Percentiles rank a stretch among this genome's conserved stretches.
Evolutionary conservation across 2,888 invertebrate genomes (phyloP).

Genomic region (Ganaspis brasiliensis): DNA sequence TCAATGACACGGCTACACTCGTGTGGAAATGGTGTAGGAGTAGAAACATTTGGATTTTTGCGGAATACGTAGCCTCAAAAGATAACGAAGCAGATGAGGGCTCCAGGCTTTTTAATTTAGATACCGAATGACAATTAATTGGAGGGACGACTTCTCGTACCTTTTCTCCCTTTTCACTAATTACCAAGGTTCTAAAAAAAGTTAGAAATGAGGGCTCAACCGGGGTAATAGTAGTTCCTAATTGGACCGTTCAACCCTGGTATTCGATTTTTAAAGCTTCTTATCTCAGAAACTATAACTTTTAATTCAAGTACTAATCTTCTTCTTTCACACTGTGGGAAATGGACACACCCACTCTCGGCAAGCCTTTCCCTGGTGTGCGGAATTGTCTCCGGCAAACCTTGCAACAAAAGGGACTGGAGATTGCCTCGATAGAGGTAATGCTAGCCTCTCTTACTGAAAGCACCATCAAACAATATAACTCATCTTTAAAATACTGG

Average conservation of each 20-base stretch:
- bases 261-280: slow-evolving; percentile 60
- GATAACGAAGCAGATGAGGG: slow-evolving; percentile 54
- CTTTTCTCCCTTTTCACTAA: slow-evolving; percentile 64
- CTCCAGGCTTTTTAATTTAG: slow-evolving; percentile 52
- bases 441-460: slow-evolving; percentile 42
- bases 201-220: no score
- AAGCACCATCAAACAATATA: slow-evolving; percentile 48
- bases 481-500: slow-evolving; percentile 44
- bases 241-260: slow-evolving; percentile 69
- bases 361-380: no score
- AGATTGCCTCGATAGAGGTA: slow-evolving; percentile 41
- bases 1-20: slow-evolving; percentile 53
- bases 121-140: slow-evolving; percentile 53
- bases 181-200: slow-evolving; percentile 54
- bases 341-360: slow-evolving; percentile 60
- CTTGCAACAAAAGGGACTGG: slow-evolving; percentile 57
- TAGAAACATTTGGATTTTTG: slow-evolving; percentile 54
- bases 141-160: slow-evolving; percentile 58
- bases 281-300: slow-evolving; percentile 45
- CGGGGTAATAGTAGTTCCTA: slow-evolving; percentile 69
- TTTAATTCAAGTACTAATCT: slow-evolving; percentile 59
- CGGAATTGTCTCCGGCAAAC: slow-evolving; percentile 63
- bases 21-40: slow-evolving; percentile 57
- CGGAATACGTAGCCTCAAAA: no score
- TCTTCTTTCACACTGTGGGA: slow-evolving; percentile 63